These are phyloP conservation scores for Tringa solitaria DNA, from an alignment of 2,113 vertebrate genomes.

Conservation along the genomic window DNA sequence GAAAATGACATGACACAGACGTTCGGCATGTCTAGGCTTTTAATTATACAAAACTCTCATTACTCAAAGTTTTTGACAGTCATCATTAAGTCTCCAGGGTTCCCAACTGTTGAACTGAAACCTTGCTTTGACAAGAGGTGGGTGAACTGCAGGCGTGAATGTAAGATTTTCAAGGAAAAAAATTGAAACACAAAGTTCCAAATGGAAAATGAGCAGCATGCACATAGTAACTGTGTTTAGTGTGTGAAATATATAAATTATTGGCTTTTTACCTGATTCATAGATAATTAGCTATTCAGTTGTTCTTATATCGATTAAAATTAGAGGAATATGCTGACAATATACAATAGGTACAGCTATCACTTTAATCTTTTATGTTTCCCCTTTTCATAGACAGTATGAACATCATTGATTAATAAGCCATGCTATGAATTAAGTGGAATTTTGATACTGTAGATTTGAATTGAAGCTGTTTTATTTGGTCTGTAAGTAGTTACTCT, in stretches of 20 bases:
- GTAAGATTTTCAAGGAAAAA: not conserved
- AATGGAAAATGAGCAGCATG: not conserved
- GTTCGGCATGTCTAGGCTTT: not conserved
- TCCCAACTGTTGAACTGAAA: constrained; percentile 3
- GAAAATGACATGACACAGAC: not conserved
- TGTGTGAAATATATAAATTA: not conserved
- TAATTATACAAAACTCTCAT: constrained; percentile 17
- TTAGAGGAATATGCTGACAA: not conserved
- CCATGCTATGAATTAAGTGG: not conserved
- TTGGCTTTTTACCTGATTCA: not conserved
- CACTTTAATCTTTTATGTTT: not conserved
- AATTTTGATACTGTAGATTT: not conserved
- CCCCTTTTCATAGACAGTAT: not conserved
- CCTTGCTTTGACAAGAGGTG: constrained; percentile 40
- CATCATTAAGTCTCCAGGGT: not conserved
- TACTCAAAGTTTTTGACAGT: constrained; percentile 7
- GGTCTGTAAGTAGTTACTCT: not conserved
- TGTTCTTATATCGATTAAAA: not conserved
- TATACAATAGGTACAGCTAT: not conserved
- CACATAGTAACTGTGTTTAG: not conserved
- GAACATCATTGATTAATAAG: not conserved
- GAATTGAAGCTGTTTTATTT: not conserved
- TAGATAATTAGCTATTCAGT: not conserved
- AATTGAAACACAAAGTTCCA: not conserved
- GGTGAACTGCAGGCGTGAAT: not conserved